Base-by-base conservation (phyloP, 2,888 invertebrate genomes). In the Melanophora roralis region DNA sequence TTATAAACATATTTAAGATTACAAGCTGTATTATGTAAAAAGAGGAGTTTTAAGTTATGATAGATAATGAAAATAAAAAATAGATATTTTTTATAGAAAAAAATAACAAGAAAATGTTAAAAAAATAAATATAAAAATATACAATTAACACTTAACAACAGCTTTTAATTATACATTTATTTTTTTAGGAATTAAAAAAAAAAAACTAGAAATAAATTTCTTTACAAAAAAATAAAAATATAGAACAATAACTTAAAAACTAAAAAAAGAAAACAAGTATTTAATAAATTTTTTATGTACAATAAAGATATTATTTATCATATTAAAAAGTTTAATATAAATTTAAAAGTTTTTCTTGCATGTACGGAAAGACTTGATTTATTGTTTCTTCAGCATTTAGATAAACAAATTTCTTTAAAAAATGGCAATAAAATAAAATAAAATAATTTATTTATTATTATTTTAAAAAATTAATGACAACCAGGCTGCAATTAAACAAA, bases 401-500 rank as follows among this genome's bases (percentile, higher is more conserved):
- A 43, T 62, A 55, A 9, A 73, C n/a, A 55, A 47, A 8, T 57
- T 27, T 27, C 4, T 27, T 3, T 27, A 27, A 3, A 27, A 27
- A 27, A 27, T 27, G 27, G 27, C 3, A 5, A 5, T 27, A 27
- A 27, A 27, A 27, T 5, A 27, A 27, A 27, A 27, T 5, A 27
- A 27, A 27, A 27, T 5, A 27, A 27, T 27, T n/a, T n/a, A n/a
- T n/a, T n/a, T n/a, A n/a, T n/a, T 21, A 21, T 21, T 43, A 16
- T 64, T 69, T 92, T 93, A 96, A 84, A 95, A 89, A 84, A 94
- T 91, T 93, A 97, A 93, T 75, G 95, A 92, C 16, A 97, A 89
- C 98, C 98, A 98, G 55, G 95, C 97, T 59, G 96, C 89, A 84
- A 98, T 97, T 49, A 98, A 92, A 85, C 96, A 93, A 75, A 95